Base-by-base conservation (phyloP, 2,113 vertebrate genomes). In the Piprites chloris region DNA sequence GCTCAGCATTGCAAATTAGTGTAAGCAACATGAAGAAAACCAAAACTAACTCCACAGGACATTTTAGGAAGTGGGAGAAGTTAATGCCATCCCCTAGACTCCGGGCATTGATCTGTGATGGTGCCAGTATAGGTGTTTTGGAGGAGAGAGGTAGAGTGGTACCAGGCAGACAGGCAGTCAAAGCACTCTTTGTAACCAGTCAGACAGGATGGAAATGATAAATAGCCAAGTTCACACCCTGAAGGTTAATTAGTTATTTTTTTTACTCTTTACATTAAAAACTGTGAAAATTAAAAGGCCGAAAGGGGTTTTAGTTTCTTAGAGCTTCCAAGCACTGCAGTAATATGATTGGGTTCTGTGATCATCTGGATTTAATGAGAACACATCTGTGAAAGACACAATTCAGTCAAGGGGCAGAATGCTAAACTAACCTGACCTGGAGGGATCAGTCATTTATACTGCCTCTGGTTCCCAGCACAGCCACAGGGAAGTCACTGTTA, bases 301-400 rank as follows among this genome's bases (percentile, higher is more conserved):
- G 5, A 66, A 85, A 69, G 39, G 23, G 63, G 41, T 17, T 71
- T 28, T 47, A 80, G 46, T 42, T 49, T 47, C 49, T 79, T 18
- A 8, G 7, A 49, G 16, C 37, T 91, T 62, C 5, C 3, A 85
- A 24, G 28, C 56, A 20, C 7, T 32, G 26, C 74, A 91, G 37
- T 66, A 83, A 66, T 47, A 33, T 1, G 0, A 28, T 85, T 93
- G 53, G 26, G 20, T 89, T 85, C 46, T 77, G 66, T 76, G 75
- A 87, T 85, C 7, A 32, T 85, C 89, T 56, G 42, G n/a, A 85
- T 91, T 96, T 96, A 93, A 87, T 83, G 41, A 96, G 90, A 88
- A 73, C 19, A 5, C 85, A 87, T 67, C 65, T 73, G 50, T 95
- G 95, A 95, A 96, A 95, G 94, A 73, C 78, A 87, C 37, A 93